Evolutionary conservation across 2,888 invertebrate species (phyloP).

Genomic region (Gibbula magus): DNA sequence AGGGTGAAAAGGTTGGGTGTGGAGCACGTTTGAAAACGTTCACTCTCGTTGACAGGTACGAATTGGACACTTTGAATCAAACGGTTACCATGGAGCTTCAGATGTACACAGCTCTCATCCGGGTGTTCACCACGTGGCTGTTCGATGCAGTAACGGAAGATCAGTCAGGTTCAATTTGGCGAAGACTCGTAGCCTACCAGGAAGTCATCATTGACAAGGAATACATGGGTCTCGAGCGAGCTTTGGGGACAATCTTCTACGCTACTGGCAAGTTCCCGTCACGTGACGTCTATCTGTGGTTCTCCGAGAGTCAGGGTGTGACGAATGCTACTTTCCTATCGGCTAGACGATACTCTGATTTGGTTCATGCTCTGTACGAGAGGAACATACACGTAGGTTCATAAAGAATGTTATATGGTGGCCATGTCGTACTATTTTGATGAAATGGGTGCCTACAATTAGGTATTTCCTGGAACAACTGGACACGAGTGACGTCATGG

Average conservation of each 20-base stretch:
- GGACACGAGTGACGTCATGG: no score
- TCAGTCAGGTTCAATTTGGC: constrained; percentile 61
- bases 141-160: constrained; percentile 74
- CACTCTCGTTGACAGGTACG: no score
- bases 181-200: constrained; percentile 66
- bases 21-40: no score
- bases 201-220: constrained; percentile 67
- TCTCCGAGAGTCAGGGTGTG: constrained; percentile 64
- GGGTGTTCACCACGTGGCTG: constrained; percentile 65
- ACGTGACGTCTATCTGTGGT: constrained; percentile 64
- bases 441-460: no score
- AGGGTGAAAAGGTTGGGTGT: no score
- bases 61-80: constrained; percentile 45
- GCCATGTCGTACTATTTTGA: no score
- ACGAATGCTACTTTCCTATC: constrained; percentile 64
- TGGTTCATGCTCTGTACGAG: constrained; percentile 61
- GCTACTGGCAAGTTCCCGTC: constrained; percentile 61
- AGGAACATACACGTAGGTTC: constrained; percentile 38
- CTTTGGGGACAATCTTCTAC: constrained; percentile 64
- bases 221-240: constrained; percentile 64
- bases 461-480: no score
- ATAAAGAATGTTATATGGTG: no score
- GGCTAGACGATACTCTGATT: constrained; percentile 59
- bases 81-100: constrained; percentile 58
- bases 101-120: constrained; percentile 64